Evolutionary conservation across 2,113 vertebrate genomes (phyloP).

Genomic region (Astur gentilis): DNA sequence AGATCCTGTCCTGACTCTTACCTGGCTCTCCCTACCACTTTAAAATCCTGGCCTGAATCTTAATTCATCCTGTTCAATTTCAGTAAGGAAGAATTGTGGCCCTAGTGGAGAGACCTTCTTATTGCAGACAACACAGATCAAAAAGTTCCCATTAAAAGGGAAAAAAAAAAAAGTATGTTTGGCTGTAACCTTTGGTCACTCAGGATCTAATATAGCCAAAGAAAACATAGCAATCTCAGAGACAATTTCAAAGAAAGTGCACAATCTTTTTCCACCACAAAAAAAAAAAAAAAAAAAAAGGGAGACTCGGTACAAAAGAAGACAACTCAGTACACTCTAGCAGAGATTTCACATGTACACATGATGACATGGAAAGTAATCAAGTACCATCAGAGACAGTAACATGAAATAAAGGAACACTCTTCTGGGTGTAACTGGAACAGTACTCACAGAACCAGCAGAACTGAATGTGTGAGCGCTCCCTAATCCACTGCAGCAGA

Average conservation of each 20-base stretch:
- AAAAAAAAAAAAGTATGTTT: neutral
- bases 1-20: neutral
- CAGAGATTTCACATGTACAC: neutral
- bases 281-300: neutral
- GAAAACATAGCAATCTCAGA: neutral
- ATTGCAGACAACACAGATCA: neutral
- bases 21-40: neutral
- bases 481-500: neutral
- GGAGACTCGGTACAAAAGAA: neutral
- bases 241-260: neutral
- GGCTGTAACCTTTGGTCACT: neutral
- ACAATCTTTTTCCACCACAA: neutral
- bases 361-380: neutral
- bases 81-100: neutral
- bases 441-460: neutral
- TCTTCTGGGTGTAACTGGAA: neutral
- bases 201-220: neutral
- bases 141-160: neutral
- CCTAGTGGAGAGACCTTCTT: neutral
- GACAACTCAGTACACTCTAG: neutral
- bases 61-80: neutral
- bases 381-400: neutral
- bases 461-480: neutral
- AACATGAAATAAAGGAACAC: neutral
- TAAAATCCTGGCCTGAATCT: neutral